Percentiles rank a stretch among this genome's conserved stretches.
Evolutionary conservation across 2,888 invertebrate genomes (phyloP).

Genomic region (Apodemia zela): DNA sequence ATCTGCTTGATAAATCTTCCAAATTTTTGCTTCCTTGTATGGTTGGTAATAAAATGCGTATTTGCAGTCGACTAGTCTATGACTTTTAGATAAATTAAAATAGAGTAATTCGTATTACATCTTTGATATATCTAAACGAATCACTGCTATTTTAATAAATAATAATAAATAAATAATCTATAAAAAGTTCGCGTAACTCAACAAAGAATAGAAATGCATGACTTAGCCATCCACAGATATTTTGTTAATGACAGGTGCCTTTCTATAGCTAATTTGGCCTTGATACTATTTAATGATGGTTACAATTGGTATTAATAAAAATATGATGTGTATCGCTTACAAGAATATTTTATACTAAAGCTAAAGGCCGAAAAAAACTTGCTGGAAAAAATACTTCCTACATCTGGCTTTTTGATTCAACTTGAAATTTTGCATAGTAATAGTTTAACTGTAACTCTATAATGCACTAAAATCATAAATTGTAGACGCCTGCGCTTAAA

Average conservation of each 20-base stretch:
- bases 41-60: neutral
- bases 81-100: neutral
- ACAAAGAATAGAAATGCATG: no score
- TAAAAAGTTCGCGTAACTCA: no score
- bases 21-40: constrained; percentile 4
- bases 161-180: no score
- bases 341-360: neutral
- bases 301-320: neutral
- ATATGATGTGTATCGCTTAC: neutral
- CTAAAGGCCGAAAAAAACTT: neutral
- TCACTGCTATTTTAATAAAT: neutral
- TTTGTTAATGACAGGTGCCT: constrained; percentile 1
- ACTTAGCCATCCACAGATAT: neutral
- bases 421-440: neutral
- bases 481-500: no score
- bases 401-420: neutral
- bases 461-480: no score
- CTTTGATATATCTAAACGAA: neutral
- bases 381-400: neutral
- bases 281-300: neutral
- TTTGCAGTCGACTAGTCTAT: neutral
- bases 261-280: neutral
- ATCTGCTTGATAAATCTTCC: constrained; percentile 12
- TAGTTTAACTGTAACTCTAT: neutral
- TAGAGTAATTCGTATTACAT: neutral